Base-by-base conservation (phyloP, 1,140 invertebrate species). In the Myzus persicae region DNA sequence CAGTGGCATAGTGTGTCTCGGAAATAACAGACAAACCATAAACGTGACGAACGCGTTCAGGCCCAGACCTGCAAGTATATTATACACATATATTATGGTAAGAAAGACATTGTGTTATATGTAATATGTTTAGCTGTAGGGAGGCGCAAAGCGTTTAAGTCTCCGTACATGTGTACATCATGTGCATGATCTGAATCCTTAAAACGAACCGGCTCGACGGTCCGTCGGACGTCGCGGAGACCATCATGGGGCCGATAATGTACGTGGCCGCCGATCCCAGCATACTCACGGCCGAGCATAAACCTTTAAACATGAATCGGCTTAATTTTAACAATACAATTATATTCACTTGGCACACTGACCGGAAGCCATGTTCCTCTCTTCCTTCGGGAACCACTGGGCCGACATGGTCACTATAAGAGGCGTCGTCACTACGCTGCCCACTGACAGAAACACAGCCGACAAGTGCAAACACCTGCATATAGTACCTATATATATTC, bases 201-300 rank as follows among this genome's bases (percentile, higher is more conserved):
- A 84, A 31, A 11, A 36, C 7, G 7, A 14, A 26, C 24, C n/a
- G 36, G 5, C 81, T n/a, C 18, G 24, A 26, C 2, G 76, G 46
- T 36, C 36, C 76, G 3, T 46, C 44, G 0, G 76, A 38, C 5
- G 31, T 6, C 11, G 76, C 0, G 1, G n/a, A 82, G 24, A 92
- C 44, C 24, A 82, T 9, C 18, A 6, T 84, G 0, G 91, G 91
- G 24, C 76, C 81, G 11, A 84, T 38, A 24, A 92, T 36, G 24
- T 92, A 92, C n/a, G 76, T 51, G 36, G 91, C 76, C 36, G 91
- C 81, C 0, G 91, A 92, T 26, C 91, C 91, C 24, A 92, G 24
- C 91, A 54, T 84, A 18, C 31, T 46, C 14, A 82, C 36, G 1
- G 91, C 42, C 42, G 42, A 82, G 9, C 76, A 46, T 18, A 92